Evolutionary conservation across 2,113 vertebrate genomes (phyloP), one percentile per base, ranked within the genome.

Genomic region (Accipiter virgatus): DNA sequence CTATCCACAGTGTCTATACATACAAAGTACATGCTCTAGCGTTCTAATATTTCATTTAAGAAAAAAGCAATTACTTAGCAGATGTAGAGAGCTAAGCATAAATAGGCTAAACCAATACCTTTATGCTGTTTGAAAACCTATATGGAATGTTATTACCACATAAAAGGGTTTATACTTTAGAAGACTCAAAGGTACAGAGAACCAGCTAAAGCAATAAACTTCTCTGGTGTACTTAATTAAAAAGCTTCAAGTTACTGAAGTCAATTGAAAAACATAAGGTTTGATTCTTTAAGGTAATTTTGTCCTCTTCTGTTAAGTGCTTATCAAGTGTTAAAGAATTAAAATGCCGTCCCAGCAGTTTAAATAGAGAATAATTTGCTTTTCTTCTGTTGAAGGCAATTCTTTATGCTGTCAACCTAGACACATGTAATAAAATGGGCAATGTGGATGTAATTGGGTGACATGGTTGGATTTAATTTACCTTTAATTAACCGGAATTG

Each of bases 171-270:
- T 97, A 66, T 81, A 95, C 78, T 97, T 97, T 93, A 97, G 96
- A 95, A 97, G 59, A 96, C 70, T 97, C 94, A 96, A 91, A 97
- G 66, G 81, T 96, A 96, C 81, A 93, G 93, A 94, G 95, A 95
- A 78, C 94, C 82, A 96, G 97, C 81, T 95, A 88, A 97, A 97
- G 96, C 97, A 96, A 98, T 97, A 98, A 98, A 98, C 88, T 97
- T 26, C 52, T 93, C 67, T 87, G 87, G 94, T 94, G 79, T 86
- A 95, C 95, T 96, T 98, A 98, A 98, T 98, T 98, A 98, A 98
- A 98, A 98, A 97, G 96, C 56, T 75, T 96, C 92, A 97, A 88
- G 72, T 98, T 98, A 96, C 96, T 95, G 95, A 92, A 95, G 50
- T 93, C 82, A 72, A 84, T 93, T 98, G 94, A 97, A 96, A 98